Evolutionary conservation across 1,140 invertebrate species (phyloP).

Genomic region (Drosophila serrata): DNA sequence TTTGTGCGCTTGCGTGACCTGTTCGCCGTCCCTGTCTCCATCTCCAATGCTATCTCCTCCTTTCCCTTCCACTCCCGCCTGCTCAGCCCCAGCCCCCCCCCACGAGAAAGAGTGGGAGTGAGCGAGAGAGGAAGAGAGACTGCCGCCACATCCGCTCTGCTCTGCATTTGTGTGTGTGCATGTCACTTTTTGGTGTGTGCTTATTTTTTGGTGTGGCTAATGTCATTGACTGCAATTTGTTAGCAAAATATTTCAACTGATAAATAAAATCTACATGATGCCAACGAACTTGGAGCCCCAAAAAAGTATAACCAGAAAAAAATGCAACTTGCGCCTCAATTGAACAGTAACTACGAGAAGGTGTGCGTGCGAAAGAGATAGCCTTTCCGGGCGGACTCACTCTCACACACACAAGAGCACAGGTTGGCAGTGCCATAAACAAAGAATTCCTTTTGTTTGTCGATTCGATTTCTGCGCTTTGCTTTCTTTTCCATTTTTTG

Average conservation of each 20-base stretch:
- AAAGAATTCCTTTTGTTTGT: constrained; percentile 81
- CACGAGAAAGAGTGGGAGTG: neutral
- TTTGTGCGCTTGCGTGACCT: constrained; percentile 79
- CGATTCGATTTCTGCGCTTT: constrained; percentile 47
- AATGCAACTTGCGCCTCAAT: constrained; percentile 69
- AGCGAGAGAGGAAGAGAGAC: constrained; percentile 3
- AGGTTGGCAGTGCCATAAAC: constrained; percentile 75
- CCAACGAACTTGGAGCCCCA: constrained; percentile 63
- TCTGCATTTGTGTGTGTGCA: constrained; percentile 37
- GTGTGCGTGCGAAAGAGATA: constrained; percentile 23
- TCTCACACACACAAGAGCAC: constrained; percentile 29
- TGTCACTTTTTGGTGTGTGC: neutral
- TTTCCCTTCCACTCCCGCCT: neutral
- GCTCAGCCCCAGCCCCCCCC: constrained; percentile 2
- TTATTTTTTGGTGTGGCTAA: constrained; percentile 30
- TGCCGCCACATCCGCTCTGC: constrained; percentile 63
- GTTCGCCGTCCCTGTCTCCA: constrained; percentile 40
- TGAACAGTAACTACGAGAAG: constrained; percentile 41
- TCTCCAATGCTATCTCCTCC: constrained; percentile 8
- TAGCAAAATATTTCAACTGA: constrained; percentile 82
- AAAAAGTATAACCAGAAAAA: constrained; percentile 33
- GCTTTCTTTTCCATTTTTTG: constrained; percentile 37
- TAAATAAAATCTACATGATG: constrained; percentile 79
- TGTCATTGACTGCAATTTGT: constrained; percentile 85
- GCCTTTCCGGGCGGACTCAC: constrained; percentile 6